These are phyloP conservation scores for Trissoscelio sp. DNA, from an alignment of 2,888 invertebrate genomes.

Conservation along the genomic window DNA sequence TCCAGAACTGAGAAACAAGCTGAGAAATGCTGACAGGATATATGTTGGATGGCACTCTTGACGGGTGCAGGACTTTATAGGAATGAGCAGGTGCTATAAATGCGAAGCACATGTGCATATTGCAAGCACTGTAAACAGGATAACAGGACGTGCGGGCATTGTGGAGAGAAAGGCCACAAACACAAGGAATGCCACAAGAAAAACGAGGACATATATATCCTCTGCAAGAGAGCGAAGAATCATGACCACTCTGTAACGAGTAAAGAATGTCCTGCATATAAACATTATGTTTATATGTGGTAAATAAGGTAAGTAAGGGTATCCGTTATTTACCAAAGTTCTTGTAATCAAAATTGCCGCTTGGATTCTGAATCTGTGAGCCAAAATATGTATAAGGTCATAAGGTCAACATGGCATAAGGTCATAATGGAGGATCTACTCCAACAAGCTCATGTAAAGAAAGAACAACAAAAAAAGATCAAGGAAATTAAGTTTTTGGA, in stretches of 20 bases:
- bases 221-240: conserved; percentile 5
- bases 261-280: conserved; percentile 14
- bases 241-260: not conserved
- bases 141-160: conserved; percentile 44
- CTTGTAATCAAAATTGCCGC: too few species aligned
- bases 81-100: conserved; percentile 59
- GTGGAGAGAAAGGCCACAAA: conserved; percentile 38
- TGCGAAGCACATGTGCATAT: conserved; percentile 67
- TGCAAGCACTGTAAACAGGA: conserved; percentile 38
- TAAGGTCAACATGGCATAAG: too few species aligned
- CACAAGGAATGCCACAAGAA: conserved; percentile 3
- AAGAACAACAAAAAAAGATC: too few species aligned
- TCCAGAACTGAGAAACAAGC: conserved; percentile 24
- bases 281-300: too few species aligned
- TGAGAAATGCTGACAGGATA: conserved; percentile 26
- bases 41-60: conserved; percentile 59
- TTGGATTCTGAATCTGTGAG: too few species aligned
- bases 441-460: too few species aligned
- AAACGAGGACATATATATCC: not conserved
- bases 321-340: too few species aligned
- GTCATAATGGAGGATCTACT: too few species aligned
- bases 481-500: too few species aligned
- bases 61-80: conserved; percentile 49
- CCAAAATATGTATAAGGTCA: too few species aligned
- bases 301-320: too few species aligned